Conservation (phyloP, 2,113 vertebrate species). For the Pimephales promelas region DNA sequence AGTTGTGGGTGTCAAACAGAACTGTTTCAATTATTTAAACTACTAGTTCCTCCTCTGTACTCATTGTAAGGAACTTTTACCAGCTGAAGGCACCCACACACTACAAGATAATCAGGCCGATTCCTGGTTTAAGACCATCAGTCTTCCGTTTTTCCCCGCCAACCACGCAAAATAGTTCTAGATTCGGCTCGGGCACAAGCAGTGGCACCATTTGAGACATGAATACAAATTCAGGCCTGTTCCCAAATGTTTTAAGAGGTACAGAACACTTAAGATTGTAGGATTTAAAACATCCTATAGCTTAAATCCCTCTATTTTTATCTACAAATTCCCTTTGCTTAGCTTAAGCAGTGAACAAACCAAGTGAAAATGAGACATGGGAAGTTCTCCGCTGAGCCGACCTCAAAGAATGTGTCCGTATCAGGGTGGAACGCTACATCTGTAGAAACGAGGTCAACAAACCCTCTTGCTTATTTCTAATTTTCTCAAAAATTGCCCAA, state of each 20-base stretch:
- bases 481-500: constrained; percentile 24
- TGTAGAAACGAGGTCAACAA: constrained; percentile 26
- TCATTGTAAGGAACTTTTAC: too few species aligned
- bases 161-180: not conserved
- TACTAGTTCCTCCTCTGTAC: not conserved
- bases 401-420: not conserved
- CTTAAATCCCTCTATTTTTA: not conserved
- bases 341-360: not conserved
- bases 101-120: too few species aligned
- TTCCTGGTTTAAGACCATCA: too few species aligned
- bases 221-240: not conserved
- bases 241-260: constrained; percentile 9
- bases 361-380: not conserved
- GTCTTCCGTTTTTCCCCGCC: not conserved
- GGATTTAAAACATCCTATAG: not conserved
- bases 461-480: not conserved
- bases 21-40: not conserved
- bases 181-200: not conserved
- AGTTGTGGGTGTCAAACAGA: not conserved
- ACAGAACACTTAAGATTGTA: not conserved
- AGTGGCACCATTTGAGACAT: not conserved
- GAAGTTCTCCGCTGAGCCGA: not conserved
- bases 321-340: not conserved
- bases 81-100: too few species aligned
- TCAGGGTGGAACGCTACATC: constrained; percentile 20